phyloP scores from a whole-genome alignment of 2,113 vertebrate species.

The Melospiza melodia region DNA sequence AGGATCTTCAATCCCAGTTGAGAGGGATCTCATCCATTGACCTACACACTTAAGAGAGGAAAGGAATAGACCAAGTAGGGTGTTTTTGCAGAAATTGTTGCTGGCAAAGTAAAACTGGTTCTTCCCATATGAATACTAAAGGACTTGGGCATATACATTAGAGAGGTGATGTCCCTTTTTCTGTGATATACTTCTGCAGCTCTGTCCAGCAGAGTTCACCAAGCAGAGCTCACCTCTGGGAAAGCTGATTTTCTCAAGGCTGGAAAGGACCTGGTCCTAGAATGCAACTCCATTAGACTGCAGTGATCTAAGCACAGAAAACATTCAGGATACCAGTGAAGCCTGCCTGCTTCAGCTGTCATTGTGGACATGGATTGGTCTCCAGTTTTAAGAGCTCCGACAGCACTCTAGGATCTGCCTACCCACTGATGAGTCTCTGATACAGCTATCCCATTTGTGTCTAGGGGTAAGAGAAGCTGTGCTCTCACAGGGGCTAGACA shows the following conservation, averaged over 20 bases:
- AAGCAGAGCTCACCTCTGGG: neutral
- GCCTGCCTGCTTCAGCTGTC: neutral
- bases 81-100: neutral
- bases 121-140: neutral
- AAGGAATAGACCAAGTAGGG: accelerated
- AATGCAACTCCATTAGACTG: neutral
- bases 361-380: neutral
- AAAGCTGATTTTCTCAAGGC: neutral
- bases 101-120: neutral
- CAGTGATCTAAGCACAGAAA: neutral
- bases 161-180: neutral
- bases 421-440: neutral
- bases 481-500: neutral
- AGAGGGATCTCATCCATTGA: neutral
- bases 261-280: neutral
- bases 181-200: neutral
- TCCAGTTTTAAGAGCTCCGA: neutral
- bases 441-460: neutral
- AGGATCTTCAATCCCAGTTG: neutral
- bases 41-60: neutral
- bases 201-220: neutral
- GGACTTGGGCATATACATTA: neutral
- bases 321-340: neutral
- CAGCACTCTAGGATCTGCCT: neutral
- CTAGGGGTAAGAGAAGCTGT: neutral